phyloP scores from a whole-genome alignment of 2,113 vertebrate species.

The Myodes glareolus region DNA sequence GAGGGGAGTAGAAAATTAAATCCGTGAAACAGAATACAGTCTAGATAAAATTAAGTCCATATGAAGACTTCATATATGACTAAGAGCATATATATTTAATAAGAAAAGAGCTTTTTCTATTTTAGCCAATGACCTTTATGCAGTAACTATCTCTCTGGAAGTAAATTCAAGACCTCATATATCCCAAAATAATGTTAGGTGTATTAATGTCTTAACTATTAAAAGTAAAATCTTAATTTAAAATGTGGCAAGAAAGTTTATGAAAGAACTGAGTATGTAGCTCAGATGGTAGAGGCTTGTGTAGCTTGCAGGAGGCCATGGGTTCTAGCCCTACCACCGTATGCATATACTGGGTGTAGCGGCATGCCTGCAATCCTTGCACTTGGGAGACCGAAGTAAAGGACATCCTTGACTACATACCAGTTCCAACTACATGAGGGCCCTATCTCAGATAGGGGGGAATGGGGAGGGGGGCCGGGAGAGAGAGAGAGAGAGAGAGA shows the following conservation, averaged over 20 bases:
- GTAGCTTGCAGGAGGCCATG: neutral
- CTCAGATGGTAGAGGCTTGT: neutral
- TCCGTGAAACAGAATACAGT: neutral
- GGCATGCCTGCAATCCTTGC: neutral
- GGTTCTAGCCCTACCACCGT: neutral
- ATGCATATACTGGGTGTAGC: too few relatives aligned
- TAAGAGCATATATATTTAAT: neutral
- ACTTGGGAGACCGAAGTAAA: neutral
- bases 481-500: neutral
- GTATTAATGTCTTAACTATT: slow-evolving; percentile 47
- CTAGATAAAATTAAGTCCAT: slow-evolving; percentile 11
- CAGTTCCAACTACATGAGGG: neutral
- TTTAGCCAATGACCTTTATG: slow-evolving; percentile 33
- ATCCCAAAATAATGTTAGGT: slow-evolving; percentile 40
- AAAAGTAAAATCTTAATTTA: slow-evolving; percentile 22
- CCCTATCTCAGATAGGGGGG: neutral
- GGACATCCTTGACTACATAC: neutral
- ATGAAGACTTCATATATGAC: slow-evolving; percentile 7
- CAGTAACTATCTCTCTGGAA: neutral
- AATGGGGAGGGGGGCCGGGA: neutral
- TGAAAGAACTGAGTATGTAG: neutral
- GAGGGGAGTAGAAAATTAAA: slow-evolving; percentile 33
- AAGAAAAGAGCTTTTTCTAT: neutral
- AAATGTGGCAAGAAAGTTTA: neutral
- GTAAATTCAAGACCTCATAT: slow-evolving; percentile 23